These are phyloP conservation scores for Dasyurus viverrinus DNA, from an alignment of 2,113 vertebrate genomes.

Conservation along the genomic window DNA sequence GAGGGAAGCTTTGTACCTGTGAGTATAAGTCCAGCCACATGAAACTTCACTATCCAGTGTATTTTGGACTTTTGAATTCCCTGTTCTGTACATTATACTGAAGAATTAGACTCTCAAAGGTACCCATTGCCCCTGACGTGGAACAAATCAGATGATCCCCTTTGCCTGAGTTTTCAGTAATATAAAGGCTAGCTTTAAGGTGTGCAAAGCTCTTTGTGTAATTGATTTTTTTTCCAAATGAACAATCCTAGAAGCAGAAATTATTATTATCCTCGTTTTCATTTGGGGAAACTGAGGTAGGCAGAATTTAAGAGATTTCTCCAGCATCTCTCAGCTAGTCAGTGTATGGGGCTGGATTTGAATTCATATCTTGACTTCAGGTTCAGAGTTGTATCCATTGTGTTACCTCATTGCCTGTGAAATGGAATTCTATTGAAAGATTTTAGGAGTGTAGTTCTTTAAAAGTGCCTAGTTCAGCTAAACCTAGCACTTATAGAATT, in stretches of 20 bases:
- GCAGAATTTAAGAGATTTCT: not conserved
- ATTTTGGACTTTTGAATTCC: not conserved
- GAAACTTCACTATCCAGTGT: not conserved
- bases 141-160: not conserved
- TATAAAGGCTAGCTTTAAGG: not conserved
- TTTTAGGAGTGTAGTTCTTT: not conserved
- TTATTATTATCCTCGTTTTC: not conserved
- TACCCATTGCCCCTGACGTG: not conserved
- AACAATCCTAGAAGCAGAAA: not conserved
- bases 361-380: not conserved
- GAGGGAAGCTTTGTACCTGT: not conserved
- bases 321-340: not conserved
- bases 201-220: not conserved
- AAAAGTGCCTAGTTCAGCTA: conserved; percentile 1
- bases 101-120: not conserved
- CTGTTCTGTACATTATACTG: not conserved
- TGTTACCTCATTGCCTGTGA: not conserved
- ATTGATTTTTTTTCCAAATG: not conserved
- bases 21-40: not conserved
- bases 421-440: not conserved
- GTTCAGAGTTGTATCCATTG: not conserved
- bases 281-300: not conserved
- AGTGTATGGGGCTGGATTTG: not conserved
- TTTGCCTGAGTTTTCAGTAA: not conserved
- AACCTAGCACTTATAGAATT: not conserved